These are phyloP conservation scores for Panulirus ornatus DNA, from an alignment of 1,140 invertebrate species.

Conservation along the genomic window DNA sequence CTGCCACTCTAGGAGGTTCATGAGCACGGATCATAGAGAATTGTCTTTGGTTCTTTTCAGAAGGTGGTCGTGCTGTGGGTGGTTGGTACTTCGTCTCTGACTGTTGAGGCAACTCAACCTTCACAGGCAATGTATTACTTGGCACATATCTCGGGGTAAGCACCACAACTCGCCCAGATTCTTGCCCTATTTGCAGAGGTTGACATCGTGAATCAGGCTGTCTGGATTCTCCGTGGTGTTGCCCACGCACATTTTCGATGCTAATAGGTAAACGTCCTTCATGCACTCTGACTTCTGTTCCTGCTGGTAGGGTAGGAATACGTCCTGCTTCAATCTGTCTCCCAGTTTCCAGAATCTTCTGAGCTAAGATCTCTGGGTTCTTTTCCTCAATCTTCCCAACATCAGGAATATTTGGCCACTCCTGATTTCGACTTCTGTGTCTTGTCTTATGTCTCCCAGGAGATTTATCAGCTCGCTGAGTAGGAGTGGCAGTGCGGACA, in stretches of 20 bases:
- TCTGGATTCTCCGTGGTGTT: neutral
- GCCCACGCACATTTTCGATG: neutral
- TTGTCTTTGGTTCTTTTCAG: constrained; percentile 65
- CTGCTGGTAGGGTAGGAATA: constrained; percentile 74
- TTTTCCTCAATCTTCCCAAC: constrained; percentile 94
- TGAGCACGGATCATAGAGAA: constrained; percentile 66
- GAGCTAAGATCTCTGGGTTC: constrained; percentile 91
- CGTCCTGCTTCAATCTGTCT: constrained; percentile 78
- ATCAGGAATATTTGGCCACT: constrained; percentile 93
- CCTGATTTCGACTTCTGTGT: constrained; percentile 86
- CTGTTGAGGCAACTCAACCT: constrained; percentile 45
- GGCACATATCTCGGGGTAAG: constrained; percentile 33
- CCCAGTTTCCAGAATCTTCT: constrained; percentile 92
- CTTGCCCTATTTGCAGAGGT: neutral
- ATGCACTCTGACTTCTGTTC: constrained; percentile 64
- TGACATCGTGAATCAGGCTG: neutral
- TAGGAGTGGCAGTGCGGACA: constrained; percentile 4
- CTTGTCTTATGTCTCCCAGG: constrained; percentile 74
- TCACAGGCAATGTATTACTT: constrained; percentile 9
- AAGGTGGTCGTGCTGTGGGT: neutral
- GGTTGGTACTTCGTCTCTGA: constrained; percentile 17
- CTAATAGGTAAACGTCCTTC: constrained; percentile 16
- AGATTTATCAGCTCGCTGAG: constrained; percentile 67
- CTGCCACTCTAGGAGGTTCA: constrained; percentile 88
- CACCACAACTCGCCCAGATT: constrained; percentile 20